Conservation (phyloP, 1,140 invertebrate species). For the Linepithema humile region DNA sequence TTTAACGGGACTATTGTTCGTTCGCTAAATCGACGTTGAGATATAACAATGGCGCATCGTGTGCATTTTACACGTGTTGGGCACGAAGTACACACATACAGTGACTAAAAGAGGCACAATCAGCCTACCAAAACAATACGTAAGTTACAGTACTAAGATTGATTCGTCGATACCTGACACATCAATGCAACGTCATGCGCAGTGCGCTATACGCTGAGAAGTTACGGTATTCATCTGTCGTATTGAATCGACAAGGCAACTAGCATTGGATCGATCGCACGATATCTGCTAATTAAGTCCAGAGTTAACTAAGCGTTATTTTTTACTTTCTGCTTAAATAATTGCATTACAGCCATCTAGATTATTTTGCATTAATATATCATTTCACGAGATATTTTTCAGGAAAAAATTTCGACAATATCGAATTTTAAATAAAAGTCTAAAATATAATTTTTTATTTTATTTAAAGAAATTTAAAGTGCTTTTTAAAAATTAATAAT, state of each 20-base stretch:
- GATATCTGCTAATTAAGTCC: background rate
- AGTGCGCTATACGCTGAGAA: background rate
- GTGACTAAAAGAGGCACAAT: constrained; percentile 43
- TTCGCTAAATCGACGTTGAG: constrained; percentile 13
- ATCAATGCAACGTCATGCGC: constrained; percentile 1
- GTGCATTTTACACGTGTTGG: constrained; percentile 14
- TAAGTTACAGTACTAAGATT: constrained; percentile 49
- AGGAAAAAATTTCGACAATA: background rate
- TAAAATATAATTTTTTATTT: background rate
- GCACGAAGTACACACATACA: constrained; percentile 9
- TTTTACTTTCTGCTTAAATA: constrained; percentile 30
- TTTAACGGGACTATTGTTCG: constrained; percentile 47
- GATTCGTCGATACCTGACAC: constrained; percentile 16
- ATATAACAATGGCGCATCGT: constrained; percentile 44
- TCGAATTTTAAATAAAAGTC: background rate
- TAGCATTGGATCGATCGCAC: background rate
- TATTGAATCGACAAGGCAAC: background rate
- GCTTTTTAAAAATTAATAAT: too few relatives aligned
- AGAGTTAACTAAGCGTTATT: constrained; percentile 15
- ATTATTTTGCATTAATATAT: background rate
- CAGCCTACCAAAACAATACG: constrained; percentile 14
- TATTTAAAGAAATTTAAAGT: too few relatives aligned
- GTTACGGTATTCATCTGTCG: background rate
- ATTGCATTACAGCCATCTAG: background rate
- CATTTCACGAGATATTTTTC: background rate